Base-by-base conservation (phyloP, 1,140 invertebrate species). In the Bombus waltoni region DNA sequence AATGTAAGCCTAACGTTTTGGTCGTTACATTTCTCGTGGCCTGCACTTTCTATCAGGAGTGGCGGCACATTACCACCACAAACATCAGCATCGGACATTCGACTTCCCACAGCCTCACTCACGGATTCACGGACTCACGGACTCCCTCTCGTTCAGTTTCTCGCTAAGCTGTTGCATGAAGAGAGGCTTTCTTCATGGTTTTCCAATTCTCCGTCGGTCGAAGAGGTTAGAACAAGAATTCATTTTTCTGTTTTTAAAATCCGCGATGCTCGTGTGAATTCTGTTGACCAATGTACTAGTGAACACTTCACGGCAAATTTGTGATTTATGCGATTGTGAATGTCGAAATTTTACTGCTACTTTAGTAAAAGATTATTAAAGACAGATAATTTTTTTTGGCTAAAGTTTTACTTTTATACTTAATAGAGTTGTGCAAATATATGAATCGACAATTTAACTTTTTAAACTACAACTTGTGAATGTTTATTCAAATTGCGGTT, bases 221-320 rank as follows among this genome's bases (percentile, higher is more conserved):
- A 75, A 81, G 78, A 85, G 84, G 84, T 85, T 85, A 85, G 84
- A 81, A 85, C 9, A 35, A 73, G 32, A 68, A 85, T 80, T 85
- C 32, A 62, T 47, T 38, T n/a, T 1, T 73, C 32, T 18, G 47
- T 18, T 68, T 75, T 9, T 35, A 44, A 38, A 74, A 68, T 74
- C 22, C 38, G 68, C 32, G 66, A 40, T 13, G 18, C 22, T 2
- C 3, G 32, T n/a, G 76, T 35, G 42, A 42, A 38, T 66, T 18
- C 3, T 13, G 42, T 75, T 53, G 25, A 0, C 40, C 9, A 15
- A n/a, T 6, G 6, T 62, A n/a, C 11, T 28, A 59, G 83, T 72
- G 57, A 80, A 72, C 25, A 22, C n/a, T 73, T 62, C 35, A 0
- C 32, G n/a, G 3, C n/a, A 25, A 2, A 35, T 71, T 70, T 44